A percentile compares a stretch with the other conserved stretches of the same genome.
Evolutionary conservation across 2,888 invertebrate species (phyloP).

Genomic region (Thumatha senex): DNA sequence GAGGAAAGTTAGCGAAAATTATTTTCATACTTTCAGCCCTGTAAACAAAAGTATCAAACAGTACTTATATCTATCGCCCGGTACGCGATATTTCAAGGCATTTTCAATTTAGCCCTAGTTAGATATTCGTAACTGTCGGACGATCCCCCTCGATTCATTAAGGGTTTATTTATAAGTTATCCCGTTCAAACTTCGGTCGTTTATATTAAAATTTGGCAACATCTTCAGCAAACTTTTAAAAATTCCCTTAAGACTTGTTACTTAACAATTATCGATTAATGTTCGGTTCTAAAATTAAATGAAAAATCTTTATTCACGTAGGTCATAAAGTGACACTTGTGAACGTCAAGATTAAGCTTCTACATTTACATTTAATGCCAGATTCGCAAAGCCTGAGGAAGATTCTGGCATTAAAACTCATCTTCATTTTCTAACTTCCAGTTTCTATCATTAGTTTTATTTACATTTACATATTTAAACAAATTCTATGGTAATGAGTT

Average conservation of each 20-base stretch:
- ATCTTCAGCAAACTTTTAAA: constrained; percentile 41
- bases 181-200: constrained; percentile 51
- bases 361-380: too few relatives aligned
- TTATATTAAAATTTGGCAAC: constrained; percentile 58
- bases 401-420: too few relatives aligned
- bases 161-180: constrained; percentile 58
- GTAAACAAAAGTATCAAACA: constrained; percentile 7
- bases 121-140: constrained; percentile 42
- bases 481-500: too few relatives aligned
- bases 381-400: too few relatives aligned
- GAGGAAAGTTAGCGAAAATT: neutral
- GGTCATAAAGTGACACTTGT: too few relatives aligned
- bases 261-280: too few relatives aligned
- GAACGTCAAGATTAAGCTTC: too few relatives aligned
- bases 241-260: constrained; percentile 40
- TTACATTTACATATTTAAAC: too few relatives aligned
- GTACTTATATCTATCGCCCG: constrained; percentile 13
- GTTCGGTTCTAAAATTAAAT: too few relatives aligned
- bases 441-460: too few relatives aligned
- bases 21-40: neutral
- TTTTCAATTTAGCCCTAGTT: constrained; percentile 45
- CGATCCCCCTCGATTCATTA: constrained; percentile 55
- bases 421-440: too few relatives aligned
- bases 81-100: constrained; percentile 29
- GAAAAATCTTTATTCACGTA: too few relatives aligned